phyloP scores from a whole-genome alignment of 2,888 invertebrate species.

The Encarsia formosa region DNA sequence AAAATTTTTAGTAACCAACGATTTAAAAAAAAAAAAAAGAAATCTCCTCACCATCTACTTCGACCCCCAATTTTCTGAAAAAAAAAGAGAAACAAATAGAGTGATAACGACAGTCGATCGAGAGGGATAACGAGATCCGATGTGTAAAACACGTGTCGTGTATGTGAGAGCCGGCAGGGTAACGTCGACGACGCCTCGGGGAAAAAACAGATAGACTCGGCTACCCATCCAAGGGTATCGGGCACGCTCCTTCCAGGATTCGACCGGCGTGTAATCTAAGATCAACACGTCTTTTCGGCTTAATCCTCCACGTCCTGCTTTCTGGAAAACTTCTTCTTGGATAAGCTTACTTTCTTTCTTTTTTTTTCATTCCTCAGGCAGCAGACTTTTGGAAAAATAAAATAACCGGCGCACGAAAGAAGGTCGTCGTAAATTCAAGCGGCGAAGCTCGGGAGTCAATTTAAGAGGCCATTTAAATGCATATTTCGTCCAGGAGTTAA shows the following conservation, averaged over 20 bases:
- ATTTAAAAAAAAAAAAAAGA: no score
- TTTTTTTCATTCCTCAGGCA: background rate
- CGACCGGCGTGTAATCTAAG: slow-evolving; percentile 44
- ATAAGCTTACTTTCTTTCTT: background rate
- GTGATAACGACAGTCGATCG: no score
- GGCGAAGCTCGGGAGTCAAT: slow-evolving; percentile 29
- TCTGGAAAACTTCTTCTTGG: background rate
- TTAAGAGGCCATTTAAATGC: slow-evolving; percentile 39
- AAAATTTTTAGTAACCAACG: no score
- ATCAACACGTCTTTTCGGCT: slow-evolving; percentile 40
- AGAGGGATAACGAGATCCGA: no score
- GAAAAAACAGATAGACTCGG: background rate
- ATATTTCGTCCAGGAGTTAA: slow-evolving; percentile 36
- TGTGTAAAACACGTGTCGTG: slow-evolving; percentile 34
- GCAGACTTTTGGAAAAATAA: no score
- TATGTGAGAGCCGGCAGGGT: background rate
- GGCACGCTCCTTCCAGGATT: slow-evolving; percentile 49
- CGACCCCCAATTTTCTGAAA: no score
- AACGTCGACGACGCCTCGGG: background rate
- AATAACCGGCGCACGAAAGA: background rate
- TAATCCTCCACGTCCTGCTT: slow-evolving; percentile 31
- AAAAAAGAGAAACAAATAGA: no score
- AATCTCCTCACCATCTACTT: no score
- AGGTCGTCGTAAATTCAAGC: background rate
- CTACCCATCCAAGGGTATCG: slow-evolving; percentile 27